phyloP scores from a whole-genome alignment of 2,888 invertebrate species.

The Lepidonotus clava region DNA sequence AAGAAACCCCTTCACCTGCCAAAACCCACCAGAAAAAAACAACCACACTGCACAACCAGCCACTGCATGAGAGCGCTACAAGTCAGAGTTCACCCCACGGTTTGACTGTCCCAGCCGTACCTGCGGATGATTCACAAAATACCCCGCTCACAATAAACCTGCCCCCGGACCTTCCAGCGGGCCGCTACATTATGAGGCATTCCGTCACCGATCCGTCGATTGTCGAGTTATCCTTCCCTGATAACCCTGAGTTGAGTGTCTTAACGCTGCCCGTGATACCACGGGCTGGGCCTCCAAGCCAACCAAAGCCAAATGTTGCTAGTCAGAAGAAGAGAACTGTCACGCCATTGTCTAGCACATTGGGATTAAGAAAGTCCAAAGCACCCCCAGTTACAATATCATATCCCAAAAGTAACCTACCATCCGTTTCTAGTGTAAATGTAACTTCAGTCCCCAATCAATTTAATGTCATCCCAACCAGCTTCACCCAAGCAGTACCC shows the following conservation, averaged over 20 bases:
- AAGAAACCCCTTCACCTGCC: neutral
- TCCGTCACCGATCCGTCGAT: neutral
- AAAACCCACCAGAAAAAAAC: neutral
- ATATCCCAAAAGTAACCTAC: too few species aligned
- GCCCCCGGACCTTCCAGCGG: conserved; percentile 19
- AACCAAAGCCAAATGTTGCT: neutral
- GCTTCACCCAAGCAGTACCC: too few species aligned
- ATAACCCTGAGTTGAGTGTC: neutral
- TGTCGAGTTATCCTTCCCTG: neutral
- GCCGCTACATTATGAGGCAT: conserved; percentile 27
- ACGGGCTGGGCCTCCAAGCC: neutral
- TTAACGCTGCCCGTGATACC: neutral
- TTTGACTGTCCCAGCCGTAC: neutral
- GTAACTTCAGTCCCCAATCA: too few species aligned
- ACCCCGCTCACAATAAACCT: neutral
- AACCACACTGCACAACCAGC: neutral
- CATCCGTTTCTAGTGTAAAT: too few species aligned
- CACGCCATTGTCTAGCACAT: too few species aligned
- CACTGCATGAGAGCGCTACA: too few species aligned
- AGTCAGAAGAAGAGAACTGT: too few species aligned
- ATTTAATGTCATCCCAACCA: too few species aligned
- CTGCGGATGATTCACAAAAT: neutral
- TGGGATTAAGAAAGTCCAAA: too few species aligned
- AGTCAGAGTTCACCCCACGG: neutral
- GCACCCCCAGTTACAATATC: too few species aligned